Evolutionary conservation across 2,113 vertebrate species (phyloP).

Genomic region (Lates calcarifer): DNA sequence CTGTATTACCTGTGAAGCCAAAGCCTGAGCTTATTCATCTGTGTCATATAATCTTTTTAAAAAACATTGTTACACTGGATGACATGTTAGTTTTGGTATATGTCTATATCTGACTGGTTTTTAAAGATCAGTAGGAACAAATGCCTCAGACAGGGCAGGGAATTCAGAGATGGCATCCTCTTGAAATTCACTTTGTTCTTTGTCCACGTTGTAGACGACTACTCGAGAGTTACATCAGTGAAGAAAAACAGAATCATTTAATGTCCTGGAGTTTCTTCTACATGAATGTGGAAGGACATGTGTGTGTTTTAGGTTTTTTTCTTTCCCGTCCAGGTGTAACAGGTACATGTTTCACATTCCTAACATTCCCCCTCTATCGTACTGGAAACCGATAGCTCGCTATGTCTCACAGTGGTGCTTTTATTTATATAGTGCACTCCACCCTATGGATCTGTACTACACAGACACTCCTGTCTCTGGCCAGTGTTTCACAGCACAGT

Average conservation of each 20-base stretch:
- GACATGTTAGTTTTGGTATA: background rate
- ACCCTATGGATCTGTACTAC: no score
- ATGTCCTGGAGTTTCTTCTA: no score
- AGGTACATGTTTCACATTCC: constrained; percentile 82
- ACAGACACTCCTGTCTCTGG: background rate
- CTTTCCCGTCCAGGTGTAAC: constrained; percentile 51
- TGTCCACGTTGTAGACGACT: background rate
- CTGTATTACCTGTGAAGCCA: background rate
- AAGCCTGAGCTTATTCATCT: background rate
- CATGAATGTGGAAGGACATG: background rate
- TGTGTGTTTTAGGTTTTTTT: constrained; percentile 4
- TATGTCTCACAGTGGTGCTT: constrained; percentile 7
- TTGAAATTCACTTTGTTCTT: background rate
- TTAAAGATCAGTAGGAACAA: background rate
- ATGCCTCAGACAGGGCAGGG: background rate
- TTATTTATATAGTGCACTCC: background rate
- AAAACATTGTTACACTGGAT: background rate
- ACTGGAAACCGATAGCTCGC: constrained; percentile 78
- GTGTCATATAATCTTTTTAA: background rate
- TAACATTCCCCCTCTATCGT: constrained; percentile 77
- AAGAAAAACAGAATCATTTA: no score
- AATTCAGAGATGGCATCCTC: no score
- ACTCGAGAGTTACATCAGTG: no score
- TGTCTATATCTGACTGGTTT: background rate
- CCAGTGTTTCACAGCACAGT: background rate